Evolutionary conservation across 2,113 vertebrate species (phyloP).

Genomic region (Myrmecobius fasciatus): DNA sequence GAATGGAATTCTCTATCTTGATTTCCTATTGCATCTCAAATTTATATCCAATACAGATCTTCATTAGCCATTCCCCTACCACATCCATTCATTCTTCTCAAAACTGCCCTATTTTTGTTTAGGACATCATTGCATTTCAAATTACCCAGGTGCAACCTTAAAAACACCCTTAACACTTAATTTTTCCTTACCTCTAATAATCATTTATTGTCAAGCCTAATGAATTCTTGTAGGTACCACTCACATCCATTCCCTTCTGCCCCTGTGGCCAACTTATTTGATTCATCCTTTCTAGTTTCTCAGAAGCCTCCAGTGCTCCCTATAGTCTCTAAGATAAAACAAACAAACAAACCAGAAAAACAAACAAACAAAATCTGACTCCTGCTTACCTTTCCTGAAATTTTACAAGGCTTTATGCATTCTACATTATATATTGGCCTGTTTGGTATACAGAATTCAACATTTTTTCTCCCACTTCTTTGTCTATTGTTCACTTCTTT

Average conservation of each 20-base stretch:
- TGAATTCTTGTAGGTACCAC: not conserved
- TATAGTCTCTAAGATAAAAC: not conserved
- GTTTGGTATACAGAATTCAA: not conserved
- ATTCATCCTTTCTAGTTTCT: not conserved
- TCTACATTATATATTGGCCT: not conserved
- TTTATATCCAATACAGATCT: not conserved
- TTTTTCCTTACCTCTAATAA: not conserved
- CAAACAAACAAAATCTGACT: not conserved
- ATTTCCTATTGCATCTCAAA: not conserved
- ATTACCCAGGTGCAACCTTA: not conserved
- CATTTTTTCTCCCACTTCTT: not conserved
- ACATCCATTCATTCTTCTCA: not conserved
- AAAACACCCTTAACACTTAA: not conserved
- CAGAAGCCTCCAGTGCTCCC: not conserved
- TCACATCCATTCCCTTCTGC: not conserved
- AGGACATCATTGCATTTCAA: not conserved
- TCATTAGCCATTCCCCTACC: not conserved
- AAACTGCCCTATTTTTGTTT: not conserved
- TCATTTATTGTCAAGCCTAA: not conserved
- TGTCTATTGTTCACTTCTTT: not conserved
- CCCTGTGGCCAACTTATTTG: not conserved
- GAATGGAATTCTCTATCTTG: not conserved
- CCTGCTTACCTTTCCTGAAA: not conserved
- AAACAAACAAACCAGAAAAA: not conserved
- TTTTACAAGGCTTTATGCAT: not conserved